Conservation (phyloP, 2,888 invertebrate genomes). For the Phymatocera aterrima region DNA sequence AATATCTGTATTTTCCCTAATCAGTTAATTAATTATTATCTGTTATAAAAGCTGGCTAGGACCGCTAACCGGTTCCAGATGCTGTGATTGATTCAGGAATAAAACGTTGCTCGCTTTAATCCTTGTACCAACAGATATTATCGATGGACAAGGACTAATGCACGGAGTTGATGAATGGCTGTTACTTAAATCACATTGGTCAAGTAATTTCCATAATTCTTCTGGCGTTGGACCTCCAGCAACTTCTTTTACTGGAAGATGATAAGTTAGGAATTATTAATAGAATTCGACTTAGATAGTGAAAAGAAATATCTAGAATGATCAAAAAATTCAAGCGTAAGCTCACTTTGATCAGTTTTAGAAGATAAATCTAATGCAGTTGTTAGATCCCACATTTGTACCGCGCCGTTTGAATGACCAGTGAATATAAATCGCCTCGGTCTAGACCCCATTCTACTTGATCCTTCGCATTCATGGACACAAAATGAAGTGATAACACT, state of each 20-base stretch:
- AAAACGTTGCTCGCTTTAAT: conserved; percentile 80
- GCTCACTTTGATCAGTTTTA: conserved; percentile 75
- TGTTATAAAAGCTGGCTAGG: conserved; percentile 57
- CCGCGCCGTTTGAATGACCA: conserved; percentile 93
- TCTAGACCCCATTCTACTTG: conserved; percentile 92
- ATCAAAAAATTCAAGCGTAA: not conserved
- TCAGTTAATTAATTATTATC: not conserved
- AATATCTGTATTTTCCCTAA: not conserved
- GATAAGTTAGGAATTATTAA: not conserved
- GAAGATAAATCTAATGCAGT: conserved; percentile 89
- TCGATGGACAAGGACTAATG: conserved; percentile 84
- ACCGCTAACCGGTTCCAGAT: conserved; percentile 60
- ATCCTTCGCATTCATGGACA: conserved; percentile 98
- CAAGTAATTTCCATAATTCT: conserved; percentile 92
- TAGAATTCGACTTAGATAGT: not conserved
- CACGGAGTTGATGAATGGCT: conserved; percentile 87
- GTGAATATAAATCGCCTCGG: conserved; percentile 93
- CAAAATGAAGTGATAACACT: conserved; percentile 96
- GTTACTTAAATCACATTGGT: conserved; percentile 95
- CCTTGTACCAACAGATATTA: conserved; percentile 74
- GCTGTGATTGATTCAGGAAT: conserved; percentile 78
- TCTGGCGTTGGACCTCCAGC: conserved; percentile 95
- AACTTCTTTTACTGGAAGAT: conserved; percentile 75
- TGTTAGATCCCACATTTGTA: conserved; percentile 99
- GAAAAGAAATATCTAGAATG: not conserved